Conservation (phyloP, 2,888 invertebrate species). For the Drosophila niveifrons region DNA sequence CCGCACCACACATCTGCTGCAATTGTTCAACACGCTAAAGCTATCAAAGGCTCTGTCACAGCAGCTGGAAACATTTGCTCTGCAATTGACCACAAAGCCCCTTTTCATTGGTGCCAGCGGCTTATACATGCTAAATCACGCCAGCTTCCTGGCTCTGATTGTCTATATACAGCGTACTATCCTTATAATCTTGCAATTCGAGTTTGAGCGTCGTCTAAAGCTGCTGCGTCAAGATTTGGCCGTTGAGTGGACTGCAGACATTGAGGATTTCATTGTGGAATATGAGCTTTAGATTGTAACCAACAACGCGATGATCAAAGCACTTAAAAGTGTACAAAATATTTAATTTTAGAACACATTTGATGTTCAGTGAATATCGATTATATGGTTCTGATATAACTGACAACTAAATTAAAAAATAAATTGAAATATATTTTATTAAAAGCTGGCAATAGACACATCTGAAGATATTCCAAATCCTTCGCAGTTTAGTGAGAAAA, state of each 20-base stretch:
- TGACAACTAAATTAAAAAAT: not conserved
- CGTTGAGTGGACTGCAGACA: conserved; percentile 11
- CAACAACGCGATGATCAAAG: not conserved
- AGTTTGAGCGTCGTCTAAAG: conserved; percentile 36
- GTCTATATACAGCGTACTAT: conserved; percentile 34
- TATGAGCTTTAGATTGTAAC: conserved; percentile 4
- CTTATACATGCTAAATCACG: conserved; percentile 10
- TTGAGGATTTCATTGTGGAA: conserved; percentile 17
- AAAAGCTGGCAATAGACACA: too few species aligned
- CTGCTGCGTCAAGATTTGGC: conserved; percentile 13
- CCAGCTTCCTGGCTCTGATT: conserved; percentile 24
- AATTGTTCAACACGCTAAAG: conserved; percentile 17
- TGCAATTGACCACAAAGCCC: conserved; percentile 18
- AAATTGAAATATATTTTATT: not conserved
- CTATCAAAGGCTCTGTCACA: conserved; percentile 5
- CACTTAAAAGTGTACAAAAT: not conserved
- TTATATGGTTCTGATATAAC: not conserved
- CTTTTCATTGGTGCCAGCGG: conserved; percentile 16
- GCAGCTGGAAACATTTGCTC: conserved; percentile 22
- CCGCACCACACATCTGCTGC: conserved; percentile 9
- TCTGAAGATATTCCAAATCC: too few species aligned
- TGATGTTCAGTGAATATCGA: not conserved
- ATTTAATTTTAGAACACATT: not conserved
- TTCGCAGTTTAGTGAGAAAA: too few species aligned
- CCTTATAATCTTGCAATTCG: conserved; percentile 38